Evolutionary conservation across 2,888 invertebrate species (phyloP).

Genomic region (Drosophila monieri): DNA sequence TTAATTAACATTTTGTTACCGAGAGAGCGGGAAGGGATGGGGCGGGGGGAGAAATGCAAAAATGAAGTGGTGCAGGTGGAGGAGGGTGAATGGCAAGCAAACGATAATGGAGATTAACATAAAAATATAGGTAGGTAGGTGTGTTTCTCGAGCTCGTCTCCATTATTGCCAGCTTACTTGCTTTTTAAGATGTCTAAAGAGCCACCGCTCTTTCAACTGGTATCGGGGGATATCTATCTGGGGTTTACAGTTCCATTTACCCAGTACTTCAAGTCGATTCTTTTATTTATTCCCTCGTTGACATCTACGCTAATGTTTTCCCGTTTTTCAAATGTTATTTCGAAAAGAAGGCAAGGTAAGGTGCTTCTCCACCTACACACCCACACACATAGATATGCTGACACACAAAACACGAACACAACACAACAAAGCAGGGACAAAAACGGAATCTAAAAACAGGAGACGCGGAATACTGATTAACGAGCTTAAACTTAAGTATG

Average conservation of each 20-base stretch:
- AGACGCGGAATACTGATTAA: slow-evolving; percentile 50
- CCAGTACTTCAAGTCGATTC: background rate
- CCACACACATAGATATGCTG: slow-evolving; percentile 39
- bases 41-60: slow-evolving; percentile 1
- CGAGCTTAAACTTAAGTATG: slow-evolving; percentile 12
- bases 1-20: slow-evolving; percentile 25
- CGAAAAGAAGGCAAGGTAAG: slow-evolving; percentile 15
- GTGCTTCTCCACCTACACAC: slow-evolving; percentile 38
- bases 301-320: slow-evolving; percentile 3
- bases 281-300: background rate
- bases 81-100: slow-evolving; percentile 12
- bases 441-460: slow-evolving; percentile 32
- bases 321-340: slow-evolving; percentile 13
- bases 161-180: slow-evolving; percentile 34
- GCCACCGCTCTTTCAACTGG: slow-evolving; percentile 12
- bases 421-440: slow-evolving; percentile 43
- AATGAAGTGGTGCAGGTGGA: slow-evolving; percentile 7
- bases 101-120: slow-evolving; percentile 46
- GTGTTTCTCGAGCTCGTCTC: slow-evolving; percentile 23
- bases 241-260: background rate
- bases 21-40: background rate
- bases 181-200: slow-evolving; percentile 37
- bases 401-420: slow-evolving; percentile 36
- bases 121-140: slow-evolving; percentile 24
- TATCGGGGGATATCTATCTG: slow-evolving; percentile 11